Conservation (phyloP, 2,113 vertebrate genomes). For the crab-eating macaque (Macaca fascicularis) region T2T-MFA8v1.1 NC_088392.1:62532501-62533000, state of each 20-base stretch:
- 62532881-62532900: not conserved
- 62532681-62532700: not conserved
- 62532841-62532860: not conserved
- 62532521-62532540: not conserved
- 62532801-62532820: not conserved
- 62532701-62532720: not conserved
- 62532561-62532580: slow-evolving; percentile 17
- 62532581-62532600: slow-evolving; percentile 7
- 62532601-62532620: not conserved
- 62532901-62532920: not conserved
- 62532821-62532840: not conserved
- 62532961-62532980: not conserved
- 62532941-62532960: not conserved
- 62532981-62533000: not conserved
- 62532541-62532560: not conserved
- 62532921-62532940: not conserved
- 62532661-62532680: not conserved
- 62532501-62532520: not conserved
- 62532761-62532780: not conserved
- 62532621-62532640: slow-evolving; percentile 7
- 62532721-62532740: not conserved
- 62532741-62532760: not conserved
- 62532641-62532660: slow-evolving; percentile 14
- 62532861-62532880: not conserved
- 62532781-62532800: not conserved